Percentiles rank a stretch among this genome's conserved stretches.
Evolutionary conservation across 2,113 vertebrate genomes (phyloP).

Genomic region (Corvus hawaiiensis): DNA sequence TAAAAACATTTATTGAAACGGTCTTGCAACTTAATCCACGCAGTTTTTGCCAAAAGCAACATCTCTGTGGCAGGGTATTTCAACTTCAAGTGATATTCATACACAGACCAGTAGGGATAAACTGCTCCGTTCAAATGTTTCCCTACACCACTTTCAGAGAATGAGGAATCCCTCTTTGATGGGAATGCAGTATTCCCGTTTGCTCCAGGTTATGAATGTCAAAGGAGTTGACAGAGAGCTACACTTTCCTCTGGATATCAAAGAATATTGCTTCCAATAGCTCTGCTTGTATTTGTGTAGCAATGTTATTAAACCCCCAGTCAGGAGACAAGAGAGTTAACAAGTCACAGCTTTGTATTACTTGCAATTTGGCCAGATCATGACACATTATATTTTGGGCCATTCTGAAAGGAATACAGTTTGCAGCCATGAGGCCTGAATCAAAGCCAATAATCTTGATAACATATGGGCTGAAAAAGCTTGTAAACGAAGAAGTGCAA

Average conservation of each 20-base stretch:
- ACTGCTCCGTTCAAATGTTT: not conserved
- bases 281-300: not conserved
- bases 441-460: not conserved
- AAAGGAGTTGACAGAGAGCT: not conserved
- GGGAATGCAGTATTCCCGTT: not conserved
- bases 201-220: rapidly evolving
- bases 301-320: not conserved
- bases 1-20: not conserved
- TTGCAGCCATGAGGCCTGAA: not conserved
- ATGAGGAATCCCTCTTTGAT: not conserved
- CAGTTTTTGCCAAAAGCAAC: not conserved
- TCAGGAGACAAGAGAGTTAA: not conserved
- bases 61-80: not conserved
- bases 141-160: not conserved
- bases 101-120: not conserved
- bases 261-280: not conserved
- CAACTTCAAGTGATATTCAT: not conserved
- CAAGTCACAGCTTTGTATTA: not conserved
- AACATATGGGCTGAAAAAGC: not conserved
- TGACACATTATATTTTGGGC: not conserved
- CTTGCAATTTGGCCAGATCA: not conserved
- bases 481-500: not conserved
- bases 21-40: not conserved
- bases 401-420: not conserved
- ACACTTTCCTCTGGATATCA: not conserved